Evolutionary conservation across 2,113 vertebrate species (phyloP).

Genomic region (Seriola quinqueradiata): DNA sequence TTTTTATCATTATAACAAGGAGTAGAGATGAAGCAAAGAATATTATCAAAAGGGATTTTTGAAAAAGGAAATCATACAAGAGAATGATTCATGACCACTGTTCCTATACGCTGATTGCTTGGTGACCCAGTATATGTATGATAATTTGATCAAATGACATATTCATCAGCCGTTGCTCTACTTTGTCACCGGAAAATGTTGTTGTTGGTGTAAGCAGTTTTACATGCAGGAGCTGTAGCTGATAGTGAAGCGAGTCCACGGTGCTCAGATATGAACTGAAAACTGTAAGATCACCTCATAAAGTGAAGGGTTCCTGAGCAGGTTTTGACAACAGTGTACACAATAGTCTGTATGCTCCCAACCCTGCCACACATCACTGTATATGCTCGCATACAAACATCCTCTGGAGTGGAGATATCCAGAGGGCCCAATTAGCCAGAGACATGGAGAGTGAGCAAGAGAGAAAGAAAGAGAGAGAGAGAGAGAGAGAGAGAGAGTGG

Average conservation of each 20-base stretch:
- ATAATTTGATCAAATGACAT: constrained; percentile 5
- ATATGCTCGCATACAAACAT: constrained; percentile 72
- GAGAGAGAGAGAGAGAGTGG: not conserved
- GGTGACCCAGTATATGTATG: not conserved
- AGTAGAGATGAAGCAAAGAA: not conserved
- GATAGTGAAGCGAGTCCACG: not conserved
- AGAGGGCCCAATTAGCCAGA: constrained; percentile 77
- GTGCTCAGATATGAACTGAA: not conserved
- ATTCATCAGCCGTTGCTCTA: not conserved
- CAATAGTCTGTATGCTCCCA: constrained; percentile 33
- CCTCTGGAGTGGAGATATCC: constrained; percentile 68
- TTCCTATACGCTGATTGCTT: not conserved
- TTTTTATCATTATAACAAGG: constrained; percentile 5
- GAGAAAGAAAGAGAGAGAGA: constrained; percentile 17
- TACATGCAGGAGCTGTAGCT: not conserved
- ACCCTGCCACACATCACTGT: constrained; percentile 34
- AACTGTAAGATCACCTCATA: constrained; percentile 24
- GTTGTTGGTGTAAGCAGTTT: not conserved
- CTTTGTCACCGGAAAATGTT: not conserved
- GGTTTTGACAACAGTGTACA: constrained; percentile 52
- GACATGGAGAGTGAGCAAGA: constrained; percentile 42
- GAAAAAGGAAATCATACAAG: not conserved
- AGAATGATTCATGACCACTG: not conserved
- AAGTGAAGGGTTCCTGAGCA: constrained; percentile 42
- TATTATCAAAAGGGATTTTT: constrained; percentile 1